Percentiles rank a stretch among this genome's conserved stretches.
Conservation (phyloP, 2,888 invertebrate genomes). For the Loripinus fragilis region DNA sequence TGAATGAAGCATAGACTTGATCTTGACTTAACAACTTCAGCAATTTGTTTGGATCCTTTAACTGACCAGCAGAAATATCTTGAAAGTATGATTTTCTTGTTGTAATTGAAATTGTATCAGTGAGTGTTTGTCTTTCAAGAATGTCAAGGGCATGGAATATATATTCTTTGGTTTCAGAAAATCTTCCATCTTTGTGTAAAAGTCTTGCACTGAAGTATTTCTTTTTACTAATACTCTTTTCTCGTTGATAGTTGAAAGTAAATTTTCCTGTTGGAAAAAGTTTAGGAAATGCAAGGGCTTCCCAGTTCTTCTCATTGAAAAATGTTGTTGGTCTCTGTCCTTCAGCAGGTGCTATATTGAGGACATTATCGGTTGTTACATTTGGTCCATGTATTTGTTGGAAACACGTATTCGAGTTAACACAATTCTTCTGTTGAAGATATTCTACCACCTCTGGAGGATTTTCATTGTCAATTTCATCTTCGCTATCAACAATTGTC, state of each 20-base stretch:
- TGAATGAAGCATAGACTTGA: constrained; percentile 48
- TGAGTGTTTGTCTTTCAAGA: constrained; percentile 35
- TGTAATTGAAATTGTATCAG: constrained; percentile 35
- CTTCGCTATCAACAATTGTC: constrained; percentile 38
- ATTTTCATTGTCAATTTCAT: constrained; percentile 41
- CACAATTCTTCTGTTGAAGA: constrained; percentile 26
- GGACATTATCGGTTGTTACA: constrained; percentile 22
- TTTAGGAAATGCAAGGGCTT: constrained; percentile 36
- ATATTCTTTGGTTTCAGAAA: constrained; percentile 47
- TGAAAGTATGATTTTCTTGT: constrained; percentile 26
- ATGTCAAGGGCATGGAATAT: constrained; percentile 38
- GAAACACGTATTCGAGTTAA: constrained; percentile 31
- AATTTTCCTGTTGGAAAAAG: constrained; percentile 35
- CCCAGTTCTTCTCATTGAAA: constrained; percentile 35
- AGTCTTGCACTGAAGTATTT: constrained; percentile 40
- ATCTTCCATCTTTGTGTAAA: constrained; percentile 34
- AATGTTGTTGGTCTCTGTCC: constrained; percentile 36
- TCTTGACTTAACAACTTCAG: constrained; percentile 30
- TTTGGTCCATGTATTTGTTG: constrained; percentile 35
- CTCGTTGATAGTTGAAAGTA: constrained; percentile 12
- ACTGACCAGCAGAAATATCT: constrained; percentile 35
- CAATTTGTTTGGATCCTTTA: constrained; percentile 34
- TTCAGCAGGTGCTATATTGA: constrained; percentile 41
- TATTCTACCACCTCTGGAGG: constrained; percentile 32
- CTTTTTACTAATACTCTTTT: constrained; percentile 28